phyloP scores from a whole-genome alignment of 1,140 invertebrate genomes.

The Scaptomyza graminum region DNA sequence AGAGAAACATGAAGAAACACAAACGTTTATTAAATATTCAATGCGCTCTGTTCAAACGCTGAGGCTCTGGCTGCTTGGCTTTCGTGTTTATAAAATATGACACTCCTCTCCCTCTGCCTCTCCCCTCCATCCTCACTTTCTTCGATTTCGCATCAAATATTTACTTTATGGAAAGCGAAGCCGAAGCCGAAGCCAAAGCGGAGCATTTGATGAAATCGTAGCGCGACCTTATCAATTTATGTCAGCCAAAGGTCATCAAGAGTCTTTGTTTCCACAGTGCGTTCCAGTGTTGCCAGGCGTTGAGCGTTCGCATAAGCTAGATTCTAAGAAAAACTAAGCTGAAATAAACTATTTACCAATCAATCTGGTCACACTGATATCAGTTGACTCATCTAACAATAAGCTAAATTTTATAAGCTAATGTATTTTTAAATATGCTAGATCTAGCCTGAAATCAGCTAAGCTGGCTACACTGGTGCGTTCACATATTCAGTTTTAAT shows the following conservation, averaged over 20 bases:
- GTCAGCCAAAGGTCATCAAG: slow-evolving; percentile 55
- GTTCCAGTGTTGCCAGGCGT: too few species aligned
- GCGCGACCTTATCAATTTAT: slow-evolving; percentile 73
- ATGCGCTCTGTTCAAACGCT: not conserved
- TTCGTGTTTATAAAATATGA: not conserved
- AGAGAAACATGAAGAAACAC: not conserved
- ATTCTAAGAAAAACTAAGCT: too few species aligned
- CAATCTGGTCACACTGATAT: too few species aligned
- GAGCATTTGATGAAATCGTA: slow-evolving; percentile 32
- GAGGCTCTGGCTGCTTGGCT: not conserved
- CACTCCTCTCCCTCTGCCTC: not conserved
- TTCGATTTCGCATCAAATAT: slow-evolving; percentile 4
- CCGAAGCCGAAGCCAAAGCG: not conserved
- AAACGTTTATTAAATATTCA: not conserved
- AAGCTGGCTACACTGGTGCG: too few species aligned
- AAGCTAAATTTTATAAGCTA: too few species aligned
- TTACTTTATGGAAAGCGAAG: slow-evolving; percentile 1
- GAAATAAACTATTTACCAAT: too few species aligned
- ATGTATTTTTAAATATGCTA: too few species aligned
- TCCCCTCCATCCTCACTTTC: not conserved
- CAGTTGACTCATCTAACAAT: too few species aligned
- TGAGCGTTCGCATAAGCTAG: too few species aligned
- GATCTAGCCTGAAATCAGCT: too few species aligned
- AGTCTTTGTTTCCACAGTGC: slow-evolving; percentile 21
- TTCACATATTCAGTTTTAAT: slow-evolving; percentile 61